Evolutionary conservation across 2,113 vertebrate species (phyloP), one percentile per base, ranked within the genome.

Genomic region (Echinops telfairi): DNA sequence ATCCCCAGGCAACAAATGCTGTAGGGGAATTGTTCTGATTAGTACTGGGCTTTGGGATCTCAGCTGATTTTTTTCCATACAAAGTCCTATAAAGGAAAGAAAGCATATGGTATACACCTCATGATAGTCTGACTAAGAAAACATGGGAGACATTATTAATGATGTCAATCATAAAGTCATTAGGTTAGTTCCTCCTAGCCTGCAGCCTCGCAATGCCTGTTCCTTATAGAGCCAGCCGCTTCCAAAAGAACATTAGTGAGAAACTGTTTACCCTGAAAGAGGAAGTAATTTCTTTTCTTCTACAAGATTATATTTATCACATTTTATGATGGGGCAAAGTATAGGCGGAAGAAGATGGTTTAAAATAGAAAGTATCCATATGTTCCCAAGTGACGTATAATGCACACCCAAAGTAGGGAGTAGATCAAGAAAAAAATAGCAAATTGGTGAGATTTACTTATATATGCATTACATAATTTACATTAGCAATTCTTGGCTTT

Each of bases 61-160:
- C 4, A 62, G 8, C 2, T 0, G 25, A 57, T 82, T 86, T 53
- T 29, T 53, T 53, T 23, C 23, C 22, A 2, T 23, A 0, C 16
- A 82, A 0, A 33, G 17, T 22, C 66, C n/a, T 68, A 27, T 33
- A 3, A 40, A 78, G 79, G 80, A 92, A 92, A 2, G 6, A n/a
- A 91, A 89, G 23, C 81, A 31, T 33, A 83, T 12, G 80, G 29
- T 60, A 2, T 0, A 33, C 64, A 92, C 40, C 6, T 73, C 89
- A 19, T 38, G 77, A 4, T 70, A 93, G 2, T 40, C 88, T 84
- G 83, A 93, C 38, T 0, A 95, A 88, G 73, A 90, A 89, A n/a
- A 90, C 8, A 1, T n/a, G 57, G 19, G 3, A 92, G 80, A 89
- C 91, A 62, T 93, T 86, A 95, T 96, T 97, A 96, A 76, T 14